Evolutionary conservation across 1,140 invertebrate genomes (phyloP).

Genomic region (Arion vulgaris): DNA sequence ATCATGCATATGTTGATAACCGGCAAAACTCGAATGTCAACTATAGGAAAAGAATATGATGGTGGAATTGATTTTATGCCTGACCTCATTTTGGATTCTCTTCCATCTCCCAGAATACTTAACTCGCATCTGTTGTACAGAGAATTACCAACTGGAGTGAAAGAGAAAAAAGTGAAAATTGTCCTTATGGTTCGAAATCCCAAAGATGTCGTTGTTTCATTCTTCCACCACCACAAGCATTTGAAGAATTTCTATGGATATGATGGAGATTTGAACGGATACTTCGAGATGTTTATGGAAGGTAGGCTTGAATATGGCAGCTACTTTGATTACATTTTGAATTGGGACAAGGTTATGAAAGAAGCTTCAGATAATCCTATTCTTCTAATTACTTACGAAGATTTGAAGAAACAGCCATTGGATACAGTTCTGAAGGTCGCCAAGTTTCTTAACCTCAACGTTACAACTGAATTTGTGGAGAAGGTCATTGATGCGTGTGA

Average conservation of each 20-base stretch:
- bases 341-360: slow-evolving; percentile 18
- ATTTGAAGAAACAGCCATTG: not conserved
- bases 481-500: not conserved
- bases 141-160: slow-evolving; percentile 12
- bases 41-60: slow-evolving; percentile 7
- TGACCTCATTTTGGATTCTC: slow-evolving; percentile 10
- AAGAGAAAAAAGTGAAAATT: slow-evolving; percentile 27
- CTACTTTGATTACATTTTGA: slow-evolving; percentile 23
- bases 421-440: not conserved
- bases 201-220: slow-evolving; percentile 25
- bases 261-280: slow-evolving; percentile 9
- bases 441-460: not conserved
- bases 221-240: slow-evolving; percentile 8
- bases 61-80: slow-evolving; percentile 19
- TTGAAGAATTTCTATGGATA: not conserved
- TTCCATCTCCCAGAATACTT: slow-evolving; percentile 24
- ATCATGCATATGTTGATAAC: slow-evolving; percentile 14
- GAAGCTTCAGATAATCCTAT: not conserved
- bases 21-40: not conserved
- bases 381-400: slow-evolving; percentile 6
- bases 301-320: slow-evolving; percentile 11
- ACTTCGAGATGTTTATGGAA: slow-evolving; percentile 29
- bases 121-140: slow-evolving; percentile 18
- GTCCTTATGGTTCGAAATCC: slow-evolving; percentile 17
- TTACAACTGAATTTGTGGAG: slow-evolving; percentile 2